phyloP scores from a whole-genome alignment of 2,113 vertebrate species.

The Petrocephalus microphthalmus region DNA sequence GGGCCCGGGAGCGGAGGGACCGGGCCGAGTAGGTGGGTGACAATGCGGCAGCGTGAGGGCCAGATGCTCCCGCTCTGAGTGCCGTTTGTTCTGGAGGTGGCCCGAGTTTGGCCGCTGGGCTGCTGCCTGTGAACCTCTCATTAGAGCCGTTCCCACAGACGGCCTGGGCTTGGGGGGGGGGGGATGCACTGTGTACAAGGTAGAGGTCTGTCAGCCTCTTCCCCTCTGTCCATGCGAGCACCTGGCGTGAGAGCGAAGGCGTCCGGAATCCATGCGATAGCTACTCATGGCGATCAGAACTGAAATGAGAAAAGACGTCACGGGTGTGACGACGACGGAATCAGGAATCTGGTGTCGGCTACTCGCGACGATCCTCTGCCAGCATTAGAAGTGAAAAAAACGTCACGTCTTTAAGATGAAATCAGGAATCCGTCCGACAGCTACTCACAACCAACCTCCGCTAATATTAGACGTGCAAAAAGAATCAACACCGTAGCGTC shows the following conservation, averaged over 20 bases:
- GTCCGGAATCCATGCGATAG: neutral
- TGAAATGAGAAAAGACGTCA: neutral
- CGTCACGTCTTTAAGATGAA: too few relatives aligned
- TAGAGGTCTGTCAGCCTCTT: neutral
- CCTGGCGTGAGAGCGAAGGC: neutral
- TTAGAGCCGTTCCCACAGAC: conserved; percentile 50
- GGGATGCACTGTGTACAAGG: neutral
- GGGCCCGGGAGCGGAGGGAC: conserved; percentile 30
- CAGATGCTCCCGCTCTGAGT: conserved; percentile 5
- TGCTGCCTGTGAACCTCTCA: conserved; percentile 60
- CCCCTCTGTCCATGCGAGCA: neutral
- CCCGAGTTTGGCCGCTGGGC: conserved; percentile 34
- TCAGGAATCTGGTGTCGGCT: neutral
- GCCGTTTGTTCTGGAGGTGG: neutral
- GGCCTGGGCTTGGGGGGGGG: neutral
- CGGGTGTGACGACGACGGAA: neutral
- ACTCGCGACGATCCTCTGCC: neutral
- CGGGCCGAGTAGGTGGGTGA: conserved; percentile 19
- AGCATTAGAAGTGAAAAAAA: neutral
- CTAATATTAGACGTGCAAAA: neutral
- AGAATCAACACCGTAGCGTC: neutral
- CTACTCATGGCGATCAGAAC: neutral
- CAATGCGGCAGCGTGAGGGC: neutral
- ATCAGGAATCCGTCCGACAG: neutral
- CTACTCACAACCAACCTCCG: neutral